Conservation (phyloP, 2,888 invertebrate species). For the Alloscopus bannaensis region DNA sequence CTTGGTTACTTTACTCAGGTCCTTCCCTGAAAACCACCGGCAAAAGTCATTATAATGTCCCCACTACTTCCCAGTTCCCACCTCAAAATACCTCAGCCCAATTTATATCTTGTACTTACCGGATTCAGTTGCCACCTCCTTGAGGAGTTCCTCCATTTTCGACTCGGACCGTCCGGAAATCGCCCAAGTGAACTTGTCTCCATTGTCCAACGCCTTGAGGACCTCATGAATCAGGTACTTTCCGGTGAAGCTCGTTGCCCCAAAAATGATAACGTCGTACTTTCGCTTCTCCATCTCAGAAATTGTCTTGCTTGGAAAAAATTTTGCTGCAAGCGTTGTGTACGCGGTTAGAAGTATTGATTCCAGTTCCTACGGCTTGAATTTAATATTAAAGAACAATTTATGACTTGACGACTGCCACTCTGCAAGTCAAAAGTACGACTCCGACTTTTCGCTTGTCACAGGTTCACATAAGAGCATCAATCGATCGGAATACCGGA, state of each 20-base stretch:
- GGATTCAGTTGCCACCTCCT: conserved; percentile 76
- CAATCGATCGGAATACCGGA: too few species aligned
- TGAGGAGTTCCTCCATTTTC: conserved; percentile 78
- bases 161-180: conserved; percentile 87
- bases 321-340: conserved; percentile 7
- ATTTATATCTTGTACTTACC: too few species aligned
- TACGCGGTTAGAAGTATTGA: background rate
- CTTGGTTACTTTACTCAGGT: conserved; percentile 59
- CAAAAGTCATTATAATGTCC: background rate
- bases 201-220: conserved; percentile 77
- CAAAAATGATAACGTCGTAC: conserved; percentile 90
- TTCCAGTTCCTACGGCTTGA: conserved; percentile 8
- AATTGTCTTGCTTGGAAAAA: conserved; percentile 5
- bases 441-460: too few species aligned
- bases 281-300: conserved; percentile 44
- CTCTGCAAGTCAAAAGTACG: too few species aligned
- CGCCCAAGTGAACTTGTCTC: conserved; percentile 84
- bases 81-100: too few species aligned
- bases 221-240: conserved; percentile 86
- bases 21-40: conserved; percentile 69
- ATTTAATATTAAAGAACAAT: background rate
- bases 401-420: too few species aligned
- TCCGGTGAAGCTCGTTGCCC: conserved; percentile 96
- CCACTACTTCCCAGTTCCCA: too few species aligned
- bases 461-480: too few species aligned